Conservation (phyloP, 2,888 invertebrate genomes). For the Cacoxenus indagator region DNA sequence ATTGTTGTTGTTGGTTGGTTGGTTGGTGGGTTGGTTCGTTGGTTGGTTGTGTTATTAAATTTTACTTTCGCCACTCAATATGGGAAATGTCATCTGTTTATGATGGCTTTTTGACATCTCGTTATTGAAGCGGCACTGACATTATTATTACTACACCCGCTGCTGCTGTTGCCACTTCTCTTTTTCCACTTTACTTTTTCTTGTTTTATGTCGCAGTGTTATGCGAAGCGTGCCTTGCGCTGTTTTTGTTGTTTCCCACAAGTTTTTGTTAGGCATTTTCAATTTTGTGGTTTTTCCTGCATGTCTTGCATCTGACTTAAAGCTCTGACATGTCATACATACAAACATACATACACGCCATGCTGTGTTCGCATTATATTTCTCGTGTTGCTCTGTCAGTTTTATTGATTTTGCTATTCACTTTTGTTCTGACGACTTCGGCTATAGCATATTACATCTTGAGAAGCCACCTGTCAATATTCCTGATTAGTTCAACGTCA, state of each 20-base stretch:
- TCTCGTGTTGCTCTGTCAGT: background rate
- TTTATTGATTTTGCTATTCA: background rate
- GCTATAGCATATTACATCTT: background rate
- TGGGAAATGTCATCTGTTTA: conserved; percentile 69
- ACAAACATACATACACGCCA: background rate
- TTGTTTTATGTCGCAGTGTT: background rate
- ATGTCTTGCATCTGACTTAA: background rate
- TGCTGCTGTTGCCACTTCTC: conserved; percentile 36
- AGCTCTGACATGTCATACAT: background rate
- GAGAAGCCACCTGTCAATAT: background rate
- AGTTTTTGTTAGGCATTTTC: conserved; percentile 55
- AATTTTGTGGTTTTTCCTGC: conserved; percentile 52
- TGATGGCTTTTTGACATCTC: conserved; percentile 68
- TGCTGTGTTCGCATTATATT: background rate
- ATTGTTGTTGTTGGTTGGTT: conserved; percentile 27
- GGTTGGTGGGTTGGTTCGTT: no score
- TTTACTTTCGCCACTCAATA: conserved; percentile 65
- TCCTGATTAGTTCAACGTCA: background rate
- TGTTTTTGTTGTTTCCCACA: conserved; percentile 28
- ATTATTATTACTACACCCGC: conserved; percentile 24
- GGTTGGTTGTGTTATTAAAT: conserved; percentile 63
- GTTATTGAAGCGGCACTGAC: conserved; percentile 39
- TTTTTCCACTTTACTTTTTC: conserved; percentile 17
- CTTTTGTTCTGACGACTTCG: background rate
- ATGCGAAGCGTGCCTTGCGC: background rate